A percentile compares a stretch with the other conserved stretches of the same genome.
Evolutionary conservation across 2,888 invertebrate genomes (phyloP).

Genomic region (Pristionchus fissidentatus): DNA sequence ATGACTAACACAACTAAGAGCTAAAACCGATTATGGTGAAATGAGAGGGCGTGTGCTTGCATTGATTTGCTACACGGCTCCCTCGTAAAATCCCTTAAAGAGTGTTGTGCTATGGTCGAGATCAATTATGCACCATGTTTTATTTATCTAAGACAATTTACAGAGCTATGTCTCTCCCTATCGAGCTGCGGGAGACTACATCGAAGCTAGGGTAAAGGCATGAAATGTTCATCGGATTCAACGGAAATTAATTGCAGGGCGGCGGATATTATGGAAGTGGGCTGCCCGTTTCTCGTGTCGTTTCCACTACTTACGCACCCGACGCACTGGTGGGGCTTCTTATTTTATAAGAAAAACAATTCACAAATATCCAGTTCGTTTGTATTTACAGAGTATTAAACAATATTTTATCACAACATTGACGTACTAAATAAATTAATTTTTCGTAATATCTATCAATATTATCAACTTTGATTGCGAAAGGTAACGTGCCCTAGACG

Average conservation of each 20-base stretch:
- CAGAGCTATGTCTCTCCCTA: constrained; percentile 1
- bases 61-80: neutral
- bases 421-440: too few relatives aligned
- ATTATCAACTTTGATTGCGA: too few relatives aligned
- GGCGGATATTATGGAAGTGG: constrained; percentile 20
- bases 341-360: too few relatives aligned
- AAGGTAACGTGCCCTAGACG: too few relatives aligned
- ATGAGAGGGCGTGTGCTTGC: too few relatives aligned
- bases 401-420: too few relatives aligned
- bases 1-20: too few relatives aligned
- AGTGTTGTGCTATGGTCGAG: neutral
- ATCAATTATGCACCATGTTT: neutral
- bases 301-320: neutral
- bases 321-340: neutral
- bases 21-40: too few relatives aligned
- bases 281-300: neutral
- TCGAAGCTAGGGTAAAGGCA: neutral
- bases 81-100: neutral
- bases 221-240: neutral
- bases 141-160: neutral
- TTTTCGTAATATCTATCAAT: too few relatives aligned
- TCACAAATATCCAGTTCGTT: too few relatives aligned
- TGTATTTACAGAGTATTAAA: too few relatives aligned
- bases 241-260: neutral
- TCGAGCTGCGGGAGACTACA: neutral